Evolutionary conservation across 2,113 vertebrate species (phyloP), one percentile per base, ranked within the genome.

Genomic region (Taurulus bubalis): DNA sequence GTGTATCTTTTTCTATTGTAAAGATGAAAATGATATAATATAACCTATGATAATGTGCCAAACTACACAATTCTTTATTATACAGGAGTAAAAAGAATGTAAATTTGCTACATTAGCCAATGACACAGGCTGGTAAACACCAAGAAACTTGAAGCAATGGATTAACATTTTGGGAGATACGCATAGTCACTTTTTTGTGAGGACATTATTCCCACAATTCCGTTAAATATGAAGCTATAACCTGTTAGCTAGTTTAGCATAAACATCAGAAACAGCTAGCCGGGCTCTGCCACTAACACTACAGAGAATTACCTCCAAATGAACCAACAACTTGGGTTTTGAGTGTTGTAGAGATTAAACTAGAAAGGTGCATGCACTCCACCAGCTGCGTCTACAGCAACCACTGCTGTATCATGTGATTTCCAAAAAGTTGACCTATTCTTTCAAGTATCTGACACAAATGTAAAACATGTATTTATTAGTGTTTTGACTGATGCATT

Each of bases 1-100:
- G 42, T 65, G 40, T 26, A 74, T 63, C 30, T 16, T 32, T 68
- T n/a, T 75, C 4, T 24, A 40, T 74, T 71, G 76, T 56, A n/a
- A 34, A 30, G 49, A 42, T 65, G 11, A 34, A 1, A 65, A 10
- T 3, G 42, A 40, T 40, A 8, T 2, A 65, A 15, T 20, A 30
- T 38, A 45, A 32, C 14, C 2, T 45, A 28, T 32, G 36, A 7
- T 28, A 5, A 38, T 12, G 16, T 40, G 26, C 40, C 55, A 38
- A 40, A 58, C n/a, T 38, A 1, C 9, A 38, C 9, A 34, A 15
- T n/a, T 16, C 8, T 47, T 47, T 7, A 47, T 47, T 47, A 3
- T 60, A n/a, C 10, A 45, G 4, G 15, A 36, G 22, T 36, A 20
- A 40, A 59, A 59, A 22, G 10, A 22, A 32, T 11, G 55, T 3